These are phyloP conservation scores for Neodiprion virginianus DNA, from an alignment of 1,140 invertebrate genomes.

Conservation along the genomic window DNA sequence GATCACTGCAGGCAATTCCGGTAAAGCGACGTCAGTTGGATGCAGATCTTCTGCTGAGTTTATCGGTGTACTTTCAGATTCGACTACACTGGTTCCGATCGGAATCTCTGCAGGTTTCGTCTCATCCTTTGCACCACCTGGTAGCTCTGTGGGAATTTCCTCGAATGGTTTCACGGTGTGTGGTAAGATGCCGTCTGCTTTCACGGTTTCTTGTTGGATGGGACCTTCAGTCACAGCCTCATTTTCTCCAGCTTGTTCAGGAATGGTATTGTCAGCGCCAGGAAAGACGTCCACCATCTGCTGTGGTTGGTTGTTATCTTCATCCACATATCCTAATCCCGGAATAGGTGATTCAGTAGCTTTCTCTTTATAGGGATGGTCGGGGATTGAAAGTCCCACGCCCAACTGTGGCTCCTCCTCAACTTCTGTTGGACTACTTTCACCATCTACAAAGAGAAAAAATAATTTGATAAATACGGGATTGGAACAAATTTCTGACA, in stretches of 20 bases:
- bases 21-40: not conserved
- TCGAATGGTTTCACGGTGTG: conserved; percentile 3
- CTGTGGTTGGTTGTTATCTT: conserved; percentile 39
- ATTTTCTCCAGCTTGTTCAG: not conserved
- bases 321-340: conserved; percentile 43
- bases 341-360: conserved; percentile 44
- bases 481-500: not conserved
- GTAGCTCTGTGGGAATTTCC: not conserved
- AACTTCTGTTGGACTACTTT: conserved; percentile 31
- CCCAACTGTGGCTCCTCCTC: conserved; percentile 26
- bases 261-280: conserved; percentile 42
- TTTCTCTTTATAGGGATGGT: conserved; percentile 35
- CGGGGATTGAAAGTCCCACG: not conserved
- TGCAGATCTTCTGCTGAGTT: conserved; percentile 18
- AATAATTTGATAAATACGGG: not conserved
- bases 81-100: not conserved
- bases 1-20: not conserved
- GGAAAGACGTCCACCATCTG: conserved; percentile 42
- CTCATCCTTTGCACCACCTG: not conserved
- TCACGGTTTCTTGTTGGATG: not conserved
- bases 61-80: conserved; percentile 6
- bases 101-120: not conserved
- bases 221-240: not conserved
- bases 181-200: not conserved
- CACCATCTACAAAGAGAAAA: conserved; percentile 38